These are phyloP conservation scores for Orchestia grillus DNA, from an alignment of 1,140 invertebrate genomes.

Conservation along the genomic window DNA sequence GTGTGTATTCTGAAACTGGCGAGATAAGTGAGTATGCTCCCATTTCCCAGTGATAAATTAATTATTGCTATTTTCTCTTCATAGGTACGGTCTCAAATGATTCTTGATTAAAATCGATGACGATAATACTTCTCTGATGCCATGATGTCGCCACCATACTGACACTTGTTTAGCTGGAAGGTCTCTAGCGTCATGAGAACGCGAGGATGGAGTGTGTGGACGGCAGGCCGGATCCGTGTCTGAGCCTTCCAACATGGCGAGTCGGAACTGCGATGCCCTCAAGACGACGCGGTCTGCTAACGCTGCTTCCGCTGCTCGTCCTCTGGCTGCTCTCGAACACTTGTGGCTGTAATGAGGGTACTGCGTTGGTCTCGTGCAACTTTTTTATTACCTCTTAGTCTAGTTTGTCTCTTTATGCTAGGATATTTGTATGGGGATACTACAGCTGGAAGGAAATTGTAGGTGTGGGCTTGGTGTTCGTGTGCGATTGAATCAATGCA, in stretches of 20 bases:
- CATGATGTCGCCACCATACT: not conserved
- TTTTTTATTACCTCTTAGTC: not conserved
- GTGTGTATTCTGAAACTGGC: conserved; percentile 50
- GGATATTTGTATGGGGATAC: not conserved
- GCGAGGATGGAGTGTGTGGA: not conserved
- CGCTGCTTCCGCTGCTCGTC: not conserved
- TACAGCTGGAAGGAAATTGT: not conserved
- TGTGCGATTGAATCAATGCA: not conserved
- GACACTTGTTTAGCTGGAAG: conserved; percentile 54
- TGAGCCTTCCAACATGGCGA: not conserved
- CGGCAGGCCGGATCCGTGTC: not conserved
- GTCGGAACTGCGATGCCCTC: not conserved
- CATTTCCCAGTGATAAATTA: not conserved
- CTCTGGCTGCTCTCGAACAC: not conserved
- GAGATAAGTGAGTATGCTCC: conserved; percentile 70
- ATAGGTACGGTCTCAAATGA: not conserved
- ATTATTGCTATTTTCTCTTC: not conserved
- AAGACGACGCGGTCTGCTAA: not conserved
- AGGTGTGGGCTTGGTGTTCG: not conserved
- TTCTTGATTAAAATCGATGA: not conserved
- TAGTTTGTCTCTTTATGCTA: not conserved
- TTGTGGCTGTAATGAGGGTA: conserved; percentile 36
- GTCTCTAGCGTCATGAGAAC: conserved; percentile 22
- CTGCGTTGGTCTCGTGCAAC: not conserved
- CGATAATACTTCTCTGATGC: not conserved